Base-by-base conservation (phyloP, 2,888 invertebrate species). In the Tachystola acroxantha region DNA sequence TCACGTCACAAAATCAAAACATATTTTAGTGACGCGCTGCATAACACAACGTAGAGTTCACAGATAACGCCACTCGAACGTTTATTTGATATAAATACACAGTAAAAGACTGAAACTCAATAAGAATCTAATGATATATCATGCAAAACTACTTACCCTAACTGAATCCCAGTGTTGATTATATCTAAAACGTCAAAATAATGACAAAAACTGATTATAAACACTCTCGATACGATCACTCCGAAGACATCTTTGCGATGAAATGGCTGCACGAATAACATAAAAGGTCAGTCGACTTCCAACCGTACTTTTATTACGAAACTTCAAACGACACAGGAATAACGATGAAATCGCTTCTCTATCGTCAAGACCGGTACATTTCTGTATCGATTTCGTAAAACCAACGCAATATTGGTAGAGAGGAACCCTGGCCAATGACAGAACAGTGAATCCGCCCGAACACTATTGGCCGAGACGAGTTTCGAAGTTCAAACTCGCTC, bases 401-500 rank as follows among this genome's bases (percentile, higher is more conserved):
- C 36, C 24, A 24, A 32, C 26, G 37, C 25, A 43, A 54, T 46
- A 56, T 40, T 75, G 65, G 85, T 85, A 82, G 65, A 45, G 58
- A 62, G 58, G 36, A 36, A 36, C 50, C 48, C 57, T 59, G 76
- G 69, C 85, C 85, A 85, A 85, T 85, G 66, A 70, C 62, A 70
- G 56, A 55, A 53, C 58, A 59, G 57, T 64, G 64, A 60, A 58
- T 61, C 64, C 64, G 66, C 67, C 64, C 69, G 75, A 74, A 62
- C 66, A 69, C 79, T 67, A 85, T 85, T 85, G 85, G 85, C 77
- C 63, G 66, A 68, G 58, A 75, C 75, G 72, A 70, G 74, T 78
- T 81, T 84, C 80, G 78, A 81, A 82, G 82, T 84, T 84, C 76
- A 84, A 84, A 82, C 80, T 75, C 79, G 82, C 80, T 80, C 80